These are phyloP conservation scores for Stenodera caucasica DNA, from an alignment of 2,888 invertebrate species.

Conservation along the genomic window DNA sequence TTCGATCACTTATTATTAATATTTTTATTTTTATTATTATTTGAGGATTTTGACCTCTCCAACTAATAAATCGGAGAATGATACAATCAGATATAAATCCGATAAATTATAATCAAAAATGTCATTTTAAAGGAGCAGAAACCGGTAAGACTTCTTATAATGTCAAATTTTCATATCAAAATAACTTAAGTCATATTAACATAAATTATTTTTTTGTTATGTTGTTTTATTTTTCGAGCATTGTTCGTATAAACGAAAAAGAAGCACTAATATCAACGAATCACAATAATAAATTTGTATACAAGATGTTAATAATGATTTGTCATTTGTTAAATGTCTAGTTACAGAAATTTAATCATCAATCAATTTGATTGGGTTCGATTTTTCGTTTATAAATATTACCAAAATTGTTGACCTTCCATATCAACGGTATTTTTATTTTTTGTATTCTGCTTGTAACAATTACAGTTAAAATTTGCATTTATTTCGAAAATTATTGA, in stretches of 20 bases:
- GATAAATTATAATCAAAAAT: background rate
- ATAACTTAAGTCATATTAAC: background rate
- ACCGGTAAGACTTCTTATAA: background rate
- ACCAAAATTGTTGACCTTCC: background rate
- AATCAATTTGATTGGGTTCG: background rate
- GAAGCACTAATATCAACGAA: background rate
- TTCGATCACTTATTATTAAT: background rate
- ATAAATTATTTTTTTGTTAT: background rate
- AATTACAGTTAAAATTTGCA: conserved; percentile 12
- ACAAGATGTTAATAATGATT: background rate
- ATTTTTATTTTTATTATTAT: conserved; percentile 1
- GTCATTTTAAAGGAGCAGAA: background rate
- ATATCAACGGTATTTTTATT: conserved; percentile 4
- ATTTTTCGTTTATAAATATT: conserved; percentile 9
- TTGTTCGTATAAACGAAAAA: background rate
- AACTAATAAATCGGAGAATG: background rate
- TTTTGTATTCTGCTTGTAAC: conserved; percentile 1
- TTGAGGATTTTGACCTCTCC: background rate
- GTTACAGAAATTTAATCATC: background rate
- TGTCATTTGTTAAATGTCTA: background rate
- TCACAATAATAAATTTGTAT: background rate
- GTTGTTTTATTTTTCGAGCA: background rate
- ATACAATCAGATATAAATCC: background rate
- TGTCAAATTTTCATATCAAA: background rate
- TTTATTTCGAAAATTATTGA: background rate